phyloP scores from a whole-genome alignment of 2,113 vertebrate genomes.

The Scophthalmus maximus region DNA sequence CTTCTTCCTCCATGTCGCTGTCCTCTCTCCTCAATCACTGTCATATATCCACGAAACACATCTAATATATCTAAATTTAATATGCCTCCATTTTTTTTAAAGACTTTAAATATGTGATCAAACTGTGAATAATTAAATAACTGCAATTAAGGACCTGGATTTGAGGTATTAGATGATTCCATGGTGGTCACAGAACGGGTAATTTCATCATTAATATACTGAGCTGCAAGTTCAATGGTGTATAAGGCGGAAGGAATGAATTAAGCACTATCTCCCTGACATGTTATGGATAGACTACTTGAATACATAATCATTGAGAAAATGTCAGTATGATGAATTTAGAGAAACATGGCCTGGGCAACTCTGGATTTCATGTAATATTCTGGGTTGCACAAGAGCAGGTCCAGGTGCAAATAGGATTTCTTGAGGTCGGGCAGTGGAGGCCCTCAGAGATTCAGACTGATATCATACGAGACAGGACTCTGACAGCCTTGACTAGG shows the following conservation, averaged over 20 bases:
- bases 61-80: too few species aligned
- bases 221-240: slow-evolving; percentile 13
- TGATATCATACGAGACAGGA: slow-evolving; percentile 49
- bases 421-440: slow-evolving; percentile 23
- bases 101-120: slow-evolving; percentile 12
- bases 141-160: slow-evolving; percentile 2
- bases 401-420: slow-evolving; percentile 45
- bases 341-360: slow-evolving; percentile 4
- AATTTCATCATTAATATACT: slow-evolving; percentile 32
- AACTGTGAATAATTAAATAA: not conserved
- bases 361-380: not conserved
- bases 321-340: slow-evolving; percentile 22
- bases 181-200: not conserved
- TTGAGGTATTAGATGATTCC: slow-evolving; percentile 15
- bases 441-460: slow-evolving; percentile 20
- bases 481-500: slow-evolving; percentile 47
- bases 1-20: too few species aligned
- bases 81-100: too few species aligned
- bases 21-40: not conserved
- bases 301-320: slow-evolving; percentile 36
- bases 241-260: slow-evolving; percentile 12
- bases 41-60: not conserved
- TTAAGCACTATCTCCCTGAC: slow-evolving; percentile 15
- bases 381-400: slow-evolving; percentile 15
- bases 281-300: slow-evolving; percentile 19